These are phyloP conservation scores for Hiodon tergisus DNA, from an alignment of 2,113 vertebrate genomes.

Conservation along the genomic window DNA sequence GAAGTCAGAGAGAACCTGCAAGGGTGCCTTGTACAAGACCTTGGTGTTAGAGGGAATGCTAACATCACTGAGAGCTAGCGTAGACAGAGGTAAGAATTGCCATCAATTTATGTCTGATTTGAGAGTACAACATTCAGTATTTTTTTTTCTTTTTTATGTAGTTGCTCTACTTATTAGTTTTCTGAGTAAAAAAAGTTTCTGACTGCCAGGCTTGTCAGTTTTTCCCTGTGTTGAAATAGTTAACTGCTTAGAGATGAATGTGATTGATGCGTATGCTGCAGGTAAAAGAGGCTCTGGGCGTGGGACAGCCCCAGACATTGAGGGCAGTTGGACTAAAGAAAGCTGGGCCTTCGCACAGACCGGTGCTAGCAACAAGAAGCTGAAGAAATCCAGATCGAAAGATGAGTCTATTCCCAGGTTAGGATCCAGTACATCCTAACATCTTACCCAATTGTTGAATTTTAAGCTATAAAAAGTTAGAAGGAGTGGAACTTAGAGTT, in stretches of 20 bases:
- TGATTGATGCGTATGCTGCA: slow-evolving; percentile 38
- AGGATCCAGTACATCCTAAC: slow-evolving; percentile 35
- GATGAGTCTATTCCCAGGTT: slow-evolving; percentile 83
- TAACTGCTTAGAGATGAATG: no score
- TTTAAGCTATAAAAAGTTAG: no score
- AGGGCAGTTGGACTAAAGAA: slow-evolving; percentile 89
- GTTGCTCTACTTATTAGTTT: no score
- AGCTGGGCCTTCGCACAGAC: slow-evolving; percentile 75
- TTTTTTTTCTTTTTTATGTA: no score
- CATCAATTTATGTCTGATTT: not conserved
- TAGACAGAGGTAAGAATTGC: slow-evolving; percentile 76
- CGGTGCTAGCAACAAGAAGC: slow-evolving; percentile 83
- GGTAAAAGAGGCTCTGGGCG: slow-evolving; percentile 92
- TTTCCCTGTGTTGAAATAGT: no score
- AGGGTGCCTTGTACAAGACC: slow-evolving; percentile 97
- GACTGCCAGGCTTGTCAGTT: no score
- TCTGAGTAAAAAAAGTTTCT: no score
- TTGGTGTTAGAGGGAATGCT: slow-evolving; percentile 98
- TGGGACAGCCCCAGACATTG: slow-evolving; percentile 79
- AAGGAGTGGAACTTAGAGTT: no score
- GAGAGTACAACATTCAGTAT: no score
- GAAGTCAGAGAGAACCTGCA: slow-evolving; percentile 93
- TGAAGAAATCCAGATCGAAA: slow-evolving; percentile 90
- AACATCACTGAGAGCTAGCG: slow-evolving; percentile 90
- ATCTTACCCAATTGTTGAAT: no score